Conservation (phyloP, 2,888 invertebrate genomes). For the Cosmia pyralina region DNA sequence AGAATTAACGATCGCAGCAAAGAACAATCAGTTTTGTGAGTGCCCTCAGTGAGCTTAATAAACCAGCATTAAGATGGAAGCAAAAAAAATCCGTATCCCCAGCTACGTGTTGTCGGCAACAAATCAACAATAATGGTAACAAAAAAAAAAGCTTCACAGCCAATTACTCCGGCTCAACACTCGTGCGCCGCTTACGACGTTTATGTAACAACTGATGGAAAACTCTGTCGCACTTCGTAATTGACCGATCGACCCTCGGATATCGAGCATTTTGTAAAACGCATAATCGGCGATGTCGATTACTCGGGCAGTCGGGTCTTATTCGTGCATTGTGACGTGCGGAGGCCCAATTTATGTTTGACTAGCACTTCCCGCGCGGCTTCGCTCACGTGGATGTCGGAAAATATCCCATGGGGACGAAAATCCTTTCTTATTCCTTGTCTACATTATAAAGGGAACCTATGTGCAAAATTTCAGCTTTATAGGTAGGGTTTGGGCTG, state of each 20-base stretch:
- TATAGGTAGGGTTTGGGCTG: too few relatives aligned
- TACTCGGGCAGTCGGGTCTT: slow-evolving; percentile 24
- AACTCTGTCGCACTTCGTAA: slow-evolving; percentile 57
- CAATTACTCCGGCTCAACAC: slow-evolving; percentile 44
- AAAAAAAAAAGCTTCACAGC: slow-evolving; percentile 51
- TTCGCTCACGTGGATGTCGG: too few relatives aligned
- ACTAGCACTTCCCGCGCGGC: too few relatives aligned
- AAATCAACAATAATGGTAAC: slow-evolving; percentile 30
- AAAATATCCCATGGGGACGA: too few relatives aligned
- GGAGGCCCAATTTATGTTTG: slow-evolving; percentile 31
- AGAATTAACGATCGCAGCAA: background rate
- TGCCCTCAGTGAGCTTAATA: slow-evolving; percentile 1
- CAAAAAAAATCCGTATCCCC: slow-evolving; percentile 19
- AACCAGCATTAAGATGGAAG: slow-evolving; percentile 1
- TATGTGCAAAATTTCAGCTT: too few relatives aligned
- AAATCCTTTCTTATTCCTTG: too few relatives aligned
- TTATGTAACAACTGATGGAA: slow-evolving; percentile 61
- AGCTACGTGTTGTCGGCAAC: slow-evolving; percentile 19
- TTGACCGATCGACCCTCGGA: slow-evolving; percentile 64
- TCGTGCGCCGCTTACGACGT: slow-evolving; percentile 45
- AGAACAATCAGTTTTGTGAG: slow-evolving; percentile 18
- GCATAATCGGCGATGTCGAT: slow-evolving; percentile 57
- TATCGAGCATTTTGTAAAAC: slow-evolving; percentile 70
- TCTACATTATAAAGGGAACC: too few relatives aligned
- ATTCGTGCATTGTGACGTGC: slow-evolving; percentile 30